phyloP scores from a whole-genome alignment of 2,888 invertebrate species.

The Fabriciana adippe region DNA sequence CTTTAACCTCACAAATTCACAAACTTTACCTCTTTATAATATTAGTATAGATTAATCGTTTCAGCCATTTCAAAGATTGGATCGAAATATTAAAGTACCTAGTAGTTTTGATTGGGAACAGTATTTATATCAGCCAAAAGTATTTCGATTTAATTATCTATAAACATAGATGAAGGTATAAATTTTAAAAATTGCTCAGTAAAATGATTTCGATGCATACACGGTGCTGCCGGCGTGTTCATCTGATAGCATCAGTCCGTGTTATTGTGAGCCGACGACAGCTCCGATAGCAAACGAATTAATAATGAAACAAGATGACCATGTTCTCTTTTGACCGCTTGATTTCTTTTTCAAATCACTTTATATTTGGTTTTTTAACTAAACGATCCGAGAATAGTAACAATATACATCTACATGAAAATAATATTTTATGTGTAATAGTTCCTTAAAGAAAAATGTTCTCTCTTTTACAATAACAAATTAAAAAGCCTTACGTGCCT shows the following conservation, averaged over 20 bases:
- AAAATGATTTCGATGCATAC: conserved; percentile 40
- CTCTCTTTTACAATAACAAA: not conserved
- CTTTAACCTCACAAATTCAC: too few relatives aligned
- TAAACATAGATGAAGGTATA: not conserved
- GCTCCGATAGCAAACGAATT: conserved; percentile 23
- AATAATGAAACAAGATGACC: conserved; percentile 28
- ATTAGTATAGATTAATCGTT: too few relatives aligned
- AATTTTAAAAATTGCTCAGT: not conserved
- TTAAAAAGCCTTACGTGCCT: too few relatives aligned
- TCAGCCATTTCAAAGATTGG: too few relatives aligned
- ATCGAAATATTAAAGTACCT: too few relatives aligned
- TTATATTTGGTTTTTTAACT: not conserved
- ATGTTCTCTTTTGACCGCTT: conserved; percentile 22
- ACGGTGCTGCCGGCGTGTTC: conserved; percentile 47
- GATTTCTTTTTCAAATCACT: conserved; percentile 16
- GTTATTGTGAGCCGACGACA: conserved; percentile 59
- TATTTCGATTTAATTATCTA: too few relatives aligned
- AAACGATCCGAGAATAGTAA: not conserved
- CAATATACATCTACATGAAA: not conserved
- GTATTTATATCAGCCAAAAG: too few relatives aligned
- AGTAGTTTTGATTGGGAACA: too few relatives aligned
- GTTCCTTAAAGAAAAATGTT: conserved; percentile 1
- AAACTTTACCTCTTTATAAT: too few relatives aligned
- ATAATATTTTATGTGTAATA: not conserved
- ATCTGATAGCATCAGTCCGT: conserved; percentile 61